Base-by-base conservation (phyloP, 2,113 vertebrate genomes). In the Acinonyx jubatus region DNA sequence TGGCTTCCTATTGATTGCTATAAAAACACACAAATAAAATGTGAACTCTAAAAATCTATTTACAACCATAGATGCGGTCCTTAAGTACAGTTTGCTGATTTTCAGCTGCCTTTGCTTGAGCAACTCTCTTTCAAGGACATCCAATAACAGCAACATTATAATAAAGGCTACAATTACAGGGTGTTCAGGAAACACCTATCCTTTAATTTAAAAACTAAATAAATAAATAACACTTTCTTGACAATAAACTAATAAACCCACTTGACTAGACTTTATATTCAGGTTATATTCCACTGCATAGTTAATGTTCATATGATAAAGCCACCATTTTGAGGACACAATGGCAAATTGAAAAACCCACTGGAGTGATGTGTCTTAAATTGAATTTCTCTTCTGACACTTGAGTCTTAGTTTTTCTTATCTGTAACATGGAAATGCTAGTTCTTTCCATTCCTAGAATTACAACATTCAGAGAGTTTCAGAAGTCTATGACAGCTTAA, bases 21-120 rank as follows among this genome's bases (percentile, higher is more conserved):
- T 95, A 95, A 98, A 98, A 87, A 96, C 91, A 96, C 91, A 93
- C 88, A 96, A 97, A 98, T 97, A 96, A 97, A 97, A 97, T 78
- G 89, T 97, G 96, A 96, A 96, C 96, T 95, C 96, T 93, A 78
- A 90, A 98, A 97, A 97, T 97, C 97, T 97, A 97, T 98, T 97
- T 97, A 87, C 68, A 87, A 80, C 68, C 82, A 82, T 31, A 93
- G 61, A 61, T 31, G 65, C 80, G 80, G 83, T 93, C 87, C 88
- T 98, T 96, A 96, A 95, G 52, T 92, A 97, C 80, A 98, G 71
- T 80, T 94, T 96, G 74, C 90, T 88, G 50, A 83, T 96, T 94
- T 76, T 95, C 92, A 89, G 81, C 52, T 71, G 27, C 19, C 52
- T 91, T 89, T 94, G 41, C 94, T 81, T 74, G 13, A 83, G 74